Base-by-base conservation (phyloP, 2,888 invertebrate species). In the Pollenia griseotomentosa region DNA sequence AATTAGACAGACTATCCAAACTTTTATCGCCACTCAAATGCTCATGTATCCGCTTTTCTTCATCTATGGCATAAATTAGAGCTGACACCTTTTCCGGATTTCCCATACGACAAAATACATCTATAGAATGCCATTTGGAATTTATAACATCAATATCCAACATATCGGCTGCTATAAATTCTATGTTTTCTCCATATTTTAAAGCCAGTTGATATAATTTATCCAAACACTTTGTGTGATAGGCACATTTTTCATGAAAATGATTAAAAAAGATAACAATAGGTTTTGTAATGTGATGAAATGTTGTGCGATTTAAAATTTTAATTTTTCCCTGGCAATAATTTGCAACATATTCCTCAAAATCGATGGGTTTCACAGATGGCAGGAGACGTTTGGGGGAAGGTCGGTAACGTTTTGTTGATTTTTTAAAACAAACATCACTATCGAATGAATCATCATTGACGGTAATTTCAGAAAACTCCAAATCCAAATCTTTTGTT, bases 171-270 rank as follows among this genome's bases (percentile, higher is more conserved):
- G 71, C 83, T 33, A 85, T 77, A 55, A 85, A 83, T 63, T 88
- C 77, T 63, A 88, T 83, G 0, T 19, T 23, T 1, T 83, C 73
- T 4, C 73, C 80, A 73, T 83, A 88, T 78, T 83, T 83, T 11
- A 80, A 10, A 0, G 88, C 57, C 19, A 80, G 48, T 11, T 80
- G 46, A 53, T 77, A 77, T 2, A 85, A 19, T 53, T 16, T 66
- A 44, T 85, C 83, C 75, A 85, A 73, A 16, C 65, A 80, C 19
- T 82, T 73, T 0, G 57, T 77, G 10, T 81, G 84, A n/a, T 84
- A 77, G 33, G 55, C 70, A 84, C 87, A 87, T 70, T 87, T 87
- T 46, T 78, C 84, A 7, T 74, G 84, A 57, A 84, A 87, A 68
- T 87, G 84, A 55, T 84, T 84, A 8, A 79, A 84, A 33, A 73